Base-by-base conservation (phyloP, 1,140 invertebrate species). In the Sarcophaga peregrina region DNA sequence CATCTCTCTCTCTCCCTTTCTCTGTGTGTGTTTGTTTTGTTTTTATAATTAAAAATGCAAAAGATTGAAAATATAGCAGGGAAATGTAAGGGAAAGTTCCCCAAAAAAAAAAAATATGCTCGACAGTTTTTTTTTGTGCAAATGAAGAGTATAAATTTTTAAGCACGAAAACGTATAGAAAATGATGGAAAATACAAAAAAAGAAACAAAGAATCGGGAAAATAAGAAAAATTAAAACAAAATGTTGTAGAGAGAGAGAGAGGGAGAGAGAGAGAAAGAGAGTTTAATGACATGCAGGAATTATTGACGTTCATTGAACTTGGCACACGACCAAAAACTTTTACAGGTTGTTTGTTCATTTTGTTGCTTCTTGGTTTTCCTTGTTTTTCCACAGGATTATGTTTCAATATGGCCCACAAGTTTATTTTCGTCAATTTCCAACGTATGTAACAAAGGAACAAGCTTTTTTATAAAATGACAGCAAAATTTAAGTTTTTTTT, bases 261-360 rank as follows among this genome's bases (percentile, higher is more conserved):
- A n/a, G n/a, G n/a, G n/a, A n/a, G n/a, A n/a, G n/a, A 68, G n/a
- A 25, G 20, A 17, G 17, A 68, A n/a, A 20, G 62, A 20, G 62
- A 68, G 62, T 68, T 68, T 68, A 68, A 68, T 68, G 62, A 68
- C 62, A 68, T 68, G 62, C 62, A 68, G 17, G 20, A 68, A 68
- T 68, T 68, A 68, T 68, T 68, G 62, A 68, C 62, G 62, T 68
- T 68, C 62, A 68, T 68, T 68, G 62, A 68, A 68, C 62, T 68
- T 68, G 62, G 62, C 62, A 68, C 62, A 68, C n/a, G 62, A 68
- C 58, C 62, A 68, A 68, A 68, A 68, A 68, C n/a, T 68, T 68
- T 68, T 68, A 58, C 54, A 58, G 13, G 54, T 58, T 58, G 54
- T 58, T n/a, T 58, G 15, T 58, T 58, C n/a, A 13, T 58, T 58